phyloP scores from a whole-genome alignment of 2,797 vertebrate species.

The Sparus aurata region DNA sequence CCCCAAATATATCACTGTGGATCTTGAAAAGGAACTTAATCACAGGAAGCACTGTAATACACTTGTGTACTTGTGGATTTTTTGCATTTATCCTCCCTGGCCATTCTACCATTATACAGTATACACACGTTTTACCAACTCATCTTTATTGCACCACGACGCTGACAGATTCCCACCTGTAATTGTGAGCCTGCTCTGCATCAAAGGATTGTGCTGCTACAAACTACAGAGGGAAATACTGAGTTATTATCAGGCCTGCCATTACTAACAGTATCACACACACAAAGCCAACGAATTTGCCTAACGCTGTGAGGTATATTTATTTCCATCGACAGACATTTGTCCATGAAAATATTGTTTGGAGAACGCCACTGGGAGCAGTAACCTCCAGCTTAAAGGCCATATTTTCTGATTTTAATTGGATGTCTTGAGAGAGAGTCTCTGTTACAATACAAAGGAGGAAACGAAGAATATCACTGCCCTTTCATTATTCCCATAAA shows the following conservation, averaged over 20 bases:
- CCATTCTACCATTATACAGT: neutral
- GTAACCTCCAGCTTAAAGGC: conserved; percentile 76
- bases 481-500: conserved; percentile 79
- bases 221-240: conserved; percentile 8
- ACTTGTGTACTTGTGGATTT: neutral
- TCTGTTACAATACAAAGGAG: conserved; percentile 72
- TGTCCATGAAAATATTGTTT: conserved; percentile 76
- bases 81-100: neutral
- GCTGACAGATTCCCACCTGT: conserved; percentile 17
- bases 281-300: conserved; percentile 44
- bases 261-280: conserved; percentile 45
- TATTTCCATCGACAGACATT: conserved; percentile 76
- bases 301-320: conserved; percentile 57
- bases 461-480: conserved; percentile 67
- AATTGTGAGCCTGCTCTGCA: neutral
- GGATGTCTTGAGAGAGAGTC: conserved; percentile 73
- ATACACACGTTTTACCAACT: conserved; percentile 5
- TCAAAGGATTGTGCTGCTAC: conserved; percentile 22
- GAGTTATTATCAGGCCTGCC: conserved; percentile 33
- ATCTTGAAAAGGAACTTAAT: conserved; percentile 38
- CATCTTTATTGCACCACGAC: conserved; percentile 5
- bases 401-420: conserved; percentile 83
- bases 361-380: conserved; percentile 71
- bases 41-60: neutral
- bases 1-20: conserved; percentile 15